Evolutionary conservation across 2,797 vertebrate species (phyloP), one percentile per base, ranked within the genome.

Genomic region (Coranthus polyacanthus): DNA sequence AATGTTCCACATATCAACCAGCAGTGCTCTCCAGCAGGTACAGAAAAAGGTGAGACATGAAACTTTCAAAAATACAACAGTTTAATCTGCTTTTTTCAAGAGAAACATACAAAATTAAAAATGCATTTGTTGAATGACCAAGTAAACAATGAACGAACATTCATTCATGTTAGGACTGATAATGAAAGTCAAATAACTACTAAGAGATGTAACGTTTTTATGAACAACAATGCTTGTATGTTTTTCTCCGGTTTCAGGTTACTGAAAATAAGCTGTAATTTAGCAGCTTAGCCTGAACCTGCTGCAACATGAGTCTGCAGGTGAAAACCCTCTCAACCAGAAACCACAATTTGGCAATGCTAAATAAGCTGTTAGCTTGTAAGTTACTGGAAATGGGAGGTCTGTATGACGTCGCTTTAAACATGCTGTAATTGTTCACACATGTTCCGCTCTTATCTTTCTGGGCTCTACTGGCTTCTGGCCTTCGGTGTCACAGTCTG

Each of bases 401-500:
- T 56, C 22, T 17, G 42, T 32, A 20, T 24, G 36, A 26, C 8
- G 12, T 32, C 32, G 53, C 10, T 1, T 41, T 15, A 15, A 75
- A 43, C 22, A 21, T 13, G 24, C 1, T 15, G 10, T 8, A 13
- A 6, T 57, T 45, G 36, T 46, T 53, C n/a, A 52, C 16, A 9
- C 0, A 21, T 0, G 32, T 29, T 44, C 12, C 6, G 42, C 37
- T n/a, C n/a, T n/a, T n/a, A n/a, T n/a, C n/a, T 9, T 8, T 18
- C 17, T 18, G 42, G 42, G 12, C 12, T 5, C 15, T 47, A 32
- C 46, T 37, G 54, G 53, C 36, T 37, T 43, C 39, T 22, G n/a
- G 41, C 29, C 44, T 71, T 41, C n/a, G 49, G 60, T 55, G 50
- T 91, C 85, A 92, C 67, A 91, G 74, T 68, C 78, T 84, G 54